These are phyloP conservation scores for Melitaea athalia DNA, from an alignment of 2,888 invertebrate genomes.

Conservation along the genomic window DNA sequence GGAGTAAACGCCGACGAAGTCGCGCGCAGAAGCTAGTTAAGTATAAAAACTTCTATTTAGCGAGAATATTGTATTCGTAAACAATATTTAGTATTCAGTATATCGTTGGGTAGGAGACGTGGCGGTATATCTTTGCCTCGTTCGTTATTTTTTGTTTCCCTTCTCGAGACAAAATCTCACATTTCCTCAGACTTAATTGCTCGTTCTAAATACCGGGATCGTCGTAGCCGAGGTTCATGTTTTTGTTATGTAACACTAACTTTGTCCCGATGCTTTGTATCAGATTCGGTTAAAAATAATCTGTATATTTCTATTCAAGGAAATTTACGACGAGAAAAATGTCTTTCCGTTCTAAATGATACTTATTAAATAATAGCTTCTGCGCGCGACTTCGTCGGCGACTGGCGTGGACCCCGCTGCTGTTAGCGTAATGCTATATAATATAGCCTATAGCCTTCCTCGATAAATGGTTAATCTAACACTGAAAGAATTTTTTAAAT, in stretches of 20 bases:
- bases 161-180: slow-evolving; percentile 28
- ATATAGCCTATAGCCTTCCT: too few relatives aligned
- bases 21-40: too few relatives aligned
- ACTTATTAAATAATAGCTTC: too few relatives aligned
- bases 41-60: too few relatives aligned
- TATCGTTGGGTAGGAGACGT: slow-evolving; percentile 12
- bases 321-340: background rate
- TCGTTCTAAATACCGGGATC: slow-evolving; percentile 28
- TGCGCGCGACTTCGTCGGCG: too few relatives aligned
- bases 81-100: slow-evolving; percentile 2
- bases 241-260: slow-evolving; percentile 16
- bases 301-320: background rate
- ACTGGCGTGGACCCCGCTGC: too few relatives aligned
- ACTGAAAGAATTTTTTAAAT: too few relatives aligned
- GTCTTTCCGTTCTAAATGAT: background rate
- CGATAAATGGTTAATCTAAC: too few relatives aligned
- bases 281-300: background rate
- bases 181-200: slow-evolving; percentile 32
- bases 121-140: slow-evolving; percentile 29
- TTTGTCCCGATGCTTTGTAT: background rate
- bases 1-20: too few relatives aligned
- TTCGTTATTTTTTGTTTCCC: slow-evolving; percentile 29
- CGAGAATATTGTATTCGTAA: background rate
- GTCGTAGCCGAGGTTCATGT: slow-evolving; percentile 21
- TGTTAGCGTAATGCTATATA: too few relatives aligned